A percentile compares a stretch with the other conserved stretches of the same genome.
Conservation (phyloP, 2,113 vertebrate genomes). For the Trinectes maculatus region DNA sequence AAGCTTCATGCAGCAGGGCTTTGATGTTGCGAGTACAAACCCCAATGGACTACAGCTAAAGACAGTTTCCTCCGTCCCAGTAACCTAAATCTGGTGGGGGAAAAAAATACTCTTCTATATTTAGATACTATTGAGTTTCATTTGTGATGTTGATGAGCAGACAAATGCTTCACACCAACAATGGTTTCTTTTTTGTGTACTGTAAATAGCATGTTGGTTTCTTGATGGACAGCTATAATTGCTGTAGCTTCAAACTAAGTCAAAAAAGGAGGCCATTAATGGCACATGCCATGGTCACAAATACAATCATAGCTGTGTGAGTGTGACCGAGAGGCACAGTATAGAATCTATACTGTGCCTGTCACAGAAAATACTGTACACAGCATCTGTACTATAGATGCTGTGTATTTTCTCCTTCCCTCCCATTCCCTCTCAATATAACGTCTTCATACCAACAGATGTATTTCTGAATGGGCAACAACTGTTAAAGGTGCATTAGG, state of each 20-base stretch:
- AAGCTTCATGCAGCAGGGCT: constrained; percentile 26
- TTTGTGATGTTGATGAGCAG: constrained; percentile 54
- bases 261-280: neutral
- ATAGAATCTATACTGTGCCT: too few species aligned
- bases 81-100: constrained; percentile 65
- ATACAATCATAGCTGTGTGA: neutral
- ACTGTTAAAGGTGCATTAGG: too few species aligned
- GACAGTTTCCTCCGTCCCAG: constrained; percentile 62
- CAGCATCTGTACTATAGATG: too few species aligned
- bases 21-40: constrained; percentile 59
- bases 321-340: constrained; percentile 30
- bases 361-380: too few species aligned
- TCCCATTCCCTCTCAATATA: too few species aligned
- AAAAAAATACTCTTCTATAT: constrained; percentile 47
- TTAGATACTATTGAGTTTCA: constrained; percentile 44
- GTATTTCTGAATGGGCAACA: too few species aligned
- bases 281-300: too few species aligned
- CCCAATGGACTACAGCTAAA: constrained; percentile 41
- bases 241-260: neutral
- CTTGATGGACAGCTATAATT: neutral
- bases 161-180: constrained; percentile 27
- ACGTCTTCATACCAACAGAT: too few species aligned
- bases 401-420: too few species aligned
- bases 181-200: constrained; percentile 25
- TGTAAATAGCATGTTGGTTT: neutral